Evolutionary conservation across 1,140 invertebrate genomes (phyloP).

Genomic region (Drosophila takahashii): DNA sequence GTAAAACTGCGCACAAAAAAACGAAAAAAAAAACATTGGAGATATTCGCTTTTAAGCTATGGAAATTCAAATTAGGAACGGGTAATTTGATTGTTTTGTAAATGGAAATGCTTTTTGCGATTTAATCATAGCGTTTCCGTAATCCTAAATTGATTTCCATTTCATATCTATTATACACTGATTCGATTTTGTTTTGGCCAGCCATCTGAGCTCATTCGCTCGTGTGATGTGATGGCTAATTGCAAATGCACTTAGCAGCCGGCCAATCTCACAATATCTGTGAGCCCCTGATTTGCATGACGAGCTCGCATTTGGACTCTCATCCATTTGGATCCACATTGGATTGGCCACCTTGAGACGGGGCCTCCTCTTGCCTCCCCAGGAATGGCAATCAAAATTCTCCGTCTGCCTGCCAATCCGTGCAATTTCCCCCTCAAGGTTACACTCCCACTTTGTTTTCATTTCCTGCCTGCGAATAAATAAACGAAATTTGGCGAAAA

Average conservation of each 20-base stretch:
- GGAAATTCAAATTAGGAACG: conserved; percentile 15
- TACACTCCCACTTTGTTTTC: conserved; percentile 26
- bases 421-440: conserved; percentile 16
- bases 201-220: conserved; percentile 3
- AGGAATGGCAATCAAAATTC: conserved; percentile 50
- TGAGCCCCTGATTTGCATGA: conserved; percentile 31
- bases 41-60: conserved; percentile 12
- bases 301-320: too few relatives aligned
- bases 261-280: conserved; percentile 6
- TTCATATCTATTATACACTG: conserved; percentile 20
- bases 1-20: conserved; percentile 8
- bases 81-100: conserved; percentile 30
- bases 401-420: conserved; percentile 32
- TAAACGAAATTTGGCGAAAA: conserved; percentile 33
- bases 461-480: conserved; percentile 45
- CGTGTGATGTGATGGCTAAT: conserved; percentile 28
- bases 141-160: conserved; percentile 3
- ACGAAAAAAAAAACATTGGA: not conserved
- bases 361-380: not conserved
- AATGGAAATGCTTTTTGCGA: conserved; percentile 8
- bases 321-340: not conserved
- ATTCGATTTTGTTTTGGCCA: conserved; percentile 13
- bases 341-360: conserved; percentile 1
- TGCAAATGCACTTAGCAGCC: conserved; percentile 48
- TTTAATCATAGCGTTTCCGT: not conserved